A percentile compares a stretch with the other conserved stretches of the same genome.
Conservation (phyloP, 2,113 vertebrate genomes). For the Gymnocephalus cernua region DNA sequence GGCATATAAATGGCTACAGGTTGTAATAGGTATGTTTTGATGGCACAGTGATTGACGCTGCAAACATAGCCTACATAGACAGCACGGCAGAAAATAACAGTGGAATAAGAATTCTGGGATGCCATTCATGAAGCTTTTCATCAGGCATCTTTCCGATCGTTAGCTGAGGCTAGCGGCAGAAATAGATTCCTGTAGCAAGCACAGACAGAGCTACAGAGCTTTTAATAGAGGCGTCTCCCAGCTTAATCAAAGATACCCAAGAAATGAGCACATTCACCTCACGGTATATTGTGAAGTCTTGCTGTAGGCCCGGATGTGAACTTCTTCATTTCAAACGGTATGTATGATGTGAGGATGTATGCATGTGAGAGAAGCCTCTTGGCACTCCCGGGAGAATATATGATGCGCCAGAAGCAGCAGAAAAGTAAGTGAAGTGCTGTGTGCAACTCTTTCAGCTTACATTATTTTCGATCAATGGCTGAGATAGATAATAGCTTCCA, state of each 20-base stretch:
- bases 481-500: constrained; percentile 58
- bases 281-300: constrained; percentile 8
- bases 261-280: constrained; percentile 37
- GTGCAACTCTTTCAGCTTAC: constrained; percentile 47
- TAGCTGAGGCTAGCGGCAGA: constrained; percentile 52
- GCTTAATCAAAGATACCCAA: constrained; percentile 66
- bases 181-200: constrained; percentile 52
- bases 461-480: constrained; percentile 64
- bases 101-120: constrained; percentile 43
- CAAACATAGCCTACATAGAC: constrained; percentile 28
- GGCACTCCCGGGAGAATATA: constrained; percentile 35
- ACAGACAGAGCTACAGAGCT: constrained; percentile 39
- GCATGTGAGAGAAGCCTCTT: constrained; percentile 22
- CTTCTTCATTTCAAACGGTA: constrained; percentile 31
- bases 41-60: constrained; percentile 47
- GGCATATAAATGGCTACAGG: constrained; percentile 48
- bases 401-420: constrained; percentile 40
- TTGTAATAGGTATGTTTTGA: constrained; percentile 46
- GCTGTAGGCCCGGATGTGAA: constrained; percentile 26
- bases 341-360: constrained; percentile 8
- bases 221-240: constrained; percentile 57
- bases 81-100: constrained; percentile 31
- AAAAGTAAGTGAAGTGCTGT: constrained; percentile 47
- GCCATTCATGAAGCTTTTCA: constrained; percentile 56
- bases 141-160: constrained; percentile 41